Evolutionary conservation across 2,113 vertebrate genomes (phyloP), one percentile per base, ranked within the genome.

Genomic region (Cyprinus carpio): DNA sequence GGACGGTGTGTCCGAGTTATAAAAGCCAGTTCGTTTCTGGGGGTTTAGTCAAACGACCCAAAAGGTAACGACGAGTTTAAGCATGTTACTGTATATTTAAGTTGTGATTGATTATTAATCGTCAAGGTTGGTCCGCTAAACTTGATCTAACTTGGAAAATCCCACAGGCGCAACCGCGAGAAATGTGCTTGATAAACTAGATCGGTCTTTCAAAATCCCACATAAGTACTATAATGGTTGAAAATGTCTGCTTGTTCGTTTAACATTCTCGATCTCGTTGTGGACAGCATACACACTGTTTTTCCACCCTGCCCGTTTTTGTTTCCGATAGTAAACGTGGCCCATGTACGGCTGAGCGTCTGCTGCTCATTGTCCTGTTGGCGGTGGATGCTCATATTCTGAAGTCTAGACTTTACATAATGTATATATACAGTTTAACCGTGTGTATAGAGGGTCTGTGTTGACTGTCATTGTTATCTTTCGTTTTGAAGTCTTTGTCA

Each of bases 1-100:
- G 96, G 96, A 96, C 95, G 77, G 96, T 95, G 29, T 90, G 95
- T 87, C 95, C 95, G 25, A 96, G 95, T 87, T 96, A 96, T 92
- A 95, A 96, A 90, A 94, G 94, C 83, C 96, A 95, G 90, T 94
- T 96, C 89, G 95, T 95, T 56, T 95, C 95, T 10, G 96, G 96
- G 34, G 95, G 94, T 46, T 93, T 96, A 92, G 94, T 97, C 91
- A 96, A 96, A 88, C 93, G 96, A 83, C 95, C 96, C 23, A 97
- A 95, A 89, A 94, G 96, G 96, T 97, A 95, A 92, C 25, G 58
- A 71, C 46, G n/a, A 37, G 29, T 37, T 79, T 62, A 23, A 40
- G 15, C 25, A 15, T 56, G 13, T 11, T 49, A 7, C 12, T 25
- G 15, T 29, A 18, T 29, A 12, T 40, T 34, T 56, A 13, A 7